Conservation (phyloP, 2,797 vertebrate genomes). For the Tokudaia tokunoshimensis region DNA sequence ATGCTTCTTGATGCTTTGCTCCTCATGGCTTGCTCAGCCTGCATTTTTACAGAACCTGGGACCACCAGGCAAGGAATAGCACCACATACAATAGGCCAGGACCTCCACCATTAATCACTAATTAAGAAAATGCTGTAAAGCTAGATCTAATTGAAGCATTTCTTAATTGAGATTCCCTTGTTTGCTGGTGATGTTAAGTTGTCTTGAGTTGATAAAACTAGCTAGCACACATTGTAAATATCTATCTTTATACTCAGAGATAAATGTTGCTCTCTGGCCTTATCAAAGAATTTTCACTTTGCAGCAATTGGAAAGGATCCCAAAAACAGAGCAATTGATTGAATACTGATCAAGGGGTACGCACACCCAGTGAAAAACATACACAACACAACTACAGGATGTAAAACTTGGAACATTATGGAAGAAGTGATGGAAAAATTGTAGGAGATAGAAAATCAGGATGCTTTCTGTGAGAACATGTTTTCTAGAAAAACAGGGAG, state of each 20-base stretch:
- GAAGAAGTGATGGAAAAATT: not conserved
- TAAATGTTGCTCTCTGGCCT: not conserved
- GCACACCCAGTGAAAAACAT: not conserved
- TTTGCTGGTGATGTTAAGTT: not conserved
- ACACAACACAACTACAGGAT: not conserved
- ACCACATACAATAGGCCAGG: not conserved
- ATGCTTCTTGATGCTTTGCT: not conserved
- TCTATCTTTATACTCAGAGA: not conserved
- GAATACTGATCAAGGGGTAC: not conserved
- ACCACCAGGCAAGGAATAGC: not conserved
- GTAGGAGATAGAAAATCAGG: not conserved
- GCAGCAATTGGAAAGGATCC: not conserved
- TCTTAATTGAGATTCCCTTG: not conserved
- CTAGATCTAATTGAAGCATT: not conserved
- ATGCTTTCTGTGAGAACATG: not conserved
- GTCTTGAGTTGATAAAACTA: not conserved
- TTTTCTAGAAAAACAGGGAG: not conserved
- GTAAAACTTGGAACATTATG: not conserved
- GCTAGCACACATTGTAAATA: not conserved
- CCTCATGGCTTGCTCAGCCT: not conserved
- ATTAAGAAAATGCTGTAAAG: not conserved
- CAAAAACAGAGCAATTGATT: not conserved
- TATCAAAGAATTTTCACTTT: not conserved
- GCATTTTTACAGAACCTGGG: not conserved
- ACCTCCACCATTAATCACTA: not conserved